phyloP scores from a whole-genome alignment of 2,113 vertebrate species.

The Balaeniceps rex region DNA sequence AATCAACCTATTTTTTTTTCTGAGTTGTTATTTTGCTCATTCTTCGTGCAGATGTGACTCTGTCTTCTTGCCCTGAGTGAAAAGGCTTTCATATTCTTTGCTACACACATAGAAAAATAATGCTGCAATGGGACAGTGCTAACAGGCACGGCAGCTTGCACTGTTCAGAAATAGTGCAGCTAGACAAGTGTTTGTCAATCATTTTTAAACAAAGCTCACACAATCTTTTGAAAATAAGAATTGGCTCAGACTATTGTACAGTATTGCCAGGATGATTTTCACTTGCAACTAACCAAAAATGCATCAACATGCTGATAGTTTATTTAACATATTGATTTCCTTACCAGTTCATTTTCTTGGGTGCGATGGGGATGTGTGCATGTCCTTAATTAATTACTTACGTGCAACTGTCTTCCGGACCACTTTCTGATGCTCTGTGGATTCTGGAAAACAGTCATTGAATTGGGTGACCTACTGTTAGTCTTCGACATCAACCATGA shows the following conservation, averaged over 20 bases:
- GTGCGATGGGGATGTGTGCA: not conserved
- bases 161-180: not conserved
- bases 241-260: not conserved
- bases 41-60: not conserved
- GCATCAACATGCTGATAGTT: not conserved
- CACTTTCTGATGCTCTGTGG: not conserved
- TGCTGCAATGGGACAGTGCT: not conserved
- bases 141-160: not conserved
- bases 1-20: not conserved
- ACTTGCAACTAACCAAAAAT: not conserved
- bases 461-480: not conserved
- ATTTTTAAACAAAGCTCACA: not conserved
- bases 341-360: not conserved
- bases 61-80: not conserved
- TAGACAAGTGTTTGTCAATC: not conserved
- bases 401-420: not conserved
- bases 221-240: not conserved
- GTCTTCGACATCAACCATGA: not conserved
- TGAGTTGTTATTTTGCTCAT: not conserved
- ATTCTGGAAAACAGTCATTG: not conserved
- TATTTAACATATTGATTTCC: not conserved
- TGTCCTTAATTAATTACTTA: not conserved
- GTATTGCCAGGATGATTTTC: not conserved
- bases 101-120: not conserved
- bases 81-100: not conserved